Evolutionary conservation across 2,113 vertebrate genomes (phyloP), one percentile per base, ranked within the genome.

Genomic region (Pteropus alecto): DNA sequence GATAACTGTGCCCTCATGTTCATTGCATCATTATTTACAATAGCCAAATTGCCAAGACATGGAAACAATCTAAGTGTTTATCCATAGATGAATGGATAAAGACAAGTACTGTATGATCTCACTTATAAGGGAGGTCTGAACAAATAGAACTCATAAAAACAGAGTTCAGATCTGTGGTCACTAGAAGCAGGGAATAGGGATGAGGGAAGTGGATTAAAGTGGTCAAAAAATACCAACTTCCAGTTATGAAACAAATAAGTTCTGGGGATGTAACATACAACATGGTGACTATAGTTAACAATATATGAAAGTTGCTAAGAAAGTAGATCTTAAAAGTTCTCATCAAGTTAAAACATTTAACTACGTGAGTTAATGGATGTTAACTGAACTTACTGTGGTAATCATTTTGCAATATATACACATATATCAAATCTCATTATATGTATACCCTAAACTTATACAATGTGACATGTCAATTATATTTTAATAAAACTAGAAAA

Each of bases 171-270:
- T 28, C 4, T 51, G 56, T 89, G 7, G 43, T 56, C 81, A 16
- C 28, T 30, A 54, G 21, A 56, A 16, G 24, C 46, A 8, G 28
- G 28, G n/a, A 5, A 41, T 19, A 0, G 0, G 46, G 2, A 6
- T 48, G 13, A 8, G 16, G 28, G 14, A 48, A 48, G 30, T 56
- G 4, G 54, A 26, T 70, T 26, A 63, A 63, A 1, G 26, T 56
- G 1, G n/a, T 74, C n/a, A 74, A 63, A 83, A 61, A 12, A 26
- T 63, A 51, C 28, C 60, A 63, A 10, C 35, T 63, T 73, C 12
- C 68, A 74, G 1, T 63, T 33, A 48, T 73, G 73, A 30, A 8
- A 41, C 12, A 38, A 61, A 6, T 70, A 83, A 73, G 26, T 74
- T 43, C 33, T 74, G 16, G 24, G 7, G 41, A 22, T 63, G 13